phyloP scores from a whole-genome alignment of 2,888 invertebrate species.

The Drosophila pegasa region DNA sequence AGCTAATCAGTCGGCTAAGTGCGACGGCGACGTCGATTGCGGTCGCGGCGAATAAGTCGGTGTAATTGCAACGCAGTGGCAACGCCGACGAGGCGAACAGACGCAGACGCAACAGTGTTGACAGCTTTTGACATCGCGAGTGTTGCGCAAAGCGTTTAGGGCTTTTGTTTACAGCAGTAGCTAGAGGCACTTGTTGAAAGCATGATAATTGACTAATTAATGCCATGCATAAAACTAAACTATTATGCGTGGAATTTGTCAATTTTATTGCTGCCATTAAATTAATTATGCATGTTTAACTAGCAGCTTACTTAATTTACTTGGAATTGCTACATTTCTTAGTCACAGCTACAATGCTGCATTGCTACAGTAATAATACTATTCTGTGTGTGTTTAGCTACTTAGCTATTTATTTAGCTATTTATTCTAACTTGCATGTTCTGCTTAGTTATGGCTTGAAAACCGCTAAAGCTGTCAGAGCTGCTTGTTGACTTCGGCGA shows the following conservation, averaged over 20 bases:
- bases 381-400: no score
- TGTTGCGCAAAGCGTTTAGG: neutral
- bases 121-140: neutral
- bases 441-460: slow-evolving; percentile 13
- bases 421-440: neutral
- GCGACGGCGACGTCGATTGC: slow-evolving; percentile 45
- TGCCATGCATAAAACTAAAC: neutral
- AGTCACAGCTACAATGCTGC: neutral
- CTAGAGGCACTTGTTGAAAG: neutral
- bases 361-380: neutral
- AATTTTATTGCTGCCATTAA: neutral
- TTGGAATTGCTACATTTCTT: neutral
- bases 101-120: slow-evolving; percentile 44
- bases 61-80: slow-evolving; percentile 65
- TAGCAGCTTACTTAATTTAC: neutral
- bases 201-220: neutral
- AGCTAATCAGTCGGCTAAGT: slow-evolving; percentile 53
- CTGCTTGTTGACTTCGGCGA: slow-evolving; percentile 34
- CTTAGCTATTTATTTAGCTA: no score
- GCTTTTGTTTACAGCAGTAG: neutral
- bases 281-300: neutral
- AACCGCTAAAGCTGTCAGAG: slow-evolving; percentile 44
- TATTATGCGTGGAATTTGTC: neutral
- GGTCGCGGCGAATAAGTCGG: slow-evolving; percentile 49
- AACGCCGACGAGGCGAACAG: slow-evolving; percentile 47